Evolutionary conservation across 2,888 invertebrate species (phyloP).

Genomic region (Gnatocerus cornutus): DNA sequence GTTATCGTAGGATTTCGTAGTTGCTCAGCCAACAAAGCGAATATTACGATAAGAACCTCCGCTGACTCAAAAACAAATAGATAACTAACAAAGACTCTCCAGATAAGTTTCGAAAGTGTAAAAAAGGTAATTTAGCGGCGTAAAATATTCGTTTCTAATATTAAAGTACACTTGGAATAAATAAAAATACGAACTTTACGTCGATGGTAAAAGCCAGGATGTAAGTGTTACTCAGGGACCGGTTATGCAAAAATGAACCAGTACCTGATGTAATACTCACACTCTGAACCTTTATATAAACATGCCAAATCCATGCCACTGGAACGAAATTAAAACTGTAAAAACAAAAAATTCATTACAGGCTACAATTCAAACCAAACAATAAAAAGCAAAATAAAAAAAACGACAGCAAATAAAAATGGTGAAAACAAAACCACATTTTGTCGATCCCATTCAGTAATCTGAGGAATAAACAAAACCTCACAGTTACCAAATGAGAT

Average conservation of each 20-base stretch:
- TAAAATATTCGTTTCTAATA: conserved; percentile 4
- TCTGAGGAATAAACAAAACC: conserved; percentile 82
- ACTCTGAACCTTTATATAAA: conserved; percentile 75
- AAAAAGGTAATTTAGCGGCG: not conserved
- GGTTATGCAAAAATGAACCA: conserved; percentile 79
- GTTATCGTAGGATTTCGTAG: conserved; percentile 4
- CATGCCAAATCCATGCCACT: conserved; percentile 70
- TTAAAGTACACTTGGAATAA: conserved; percentile 7
- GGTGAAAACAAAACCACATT: conserved; percentile 74
- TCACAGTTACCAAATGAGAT: conserved; percentile 99
- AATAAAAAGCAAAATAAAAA: conserved; percentile 64
- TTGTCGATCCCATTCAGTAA: conserved; percentile 90
- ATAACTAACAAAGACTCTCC: conserved; percentile 25
- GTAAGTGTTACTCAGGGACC: conserved; percentile 97
- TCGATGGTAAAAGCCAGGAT: conserved; percentile 69
- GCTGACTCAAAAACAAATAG: not conserved
- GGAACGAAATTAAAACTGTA: conserved; percentile 60
- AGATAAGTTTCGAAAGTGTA: not conserved
- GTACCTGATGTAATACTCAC: conserved; percentile 99
- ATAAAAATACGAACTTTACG: conserved; percentile 48
- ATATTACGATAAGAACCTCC: not conserved
- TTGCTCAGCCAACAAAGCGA: conserved; percentile 1
- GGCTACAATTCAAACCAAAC: conserved; percentile 57
- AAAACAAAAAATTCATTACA: conserved; percentile 60
- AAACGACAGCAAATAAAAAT: conserved; percentile 61